Conservation (phyloP, 2,888 invertebrate genomes). For the Hydroisotoma schaefferi region DNA sequence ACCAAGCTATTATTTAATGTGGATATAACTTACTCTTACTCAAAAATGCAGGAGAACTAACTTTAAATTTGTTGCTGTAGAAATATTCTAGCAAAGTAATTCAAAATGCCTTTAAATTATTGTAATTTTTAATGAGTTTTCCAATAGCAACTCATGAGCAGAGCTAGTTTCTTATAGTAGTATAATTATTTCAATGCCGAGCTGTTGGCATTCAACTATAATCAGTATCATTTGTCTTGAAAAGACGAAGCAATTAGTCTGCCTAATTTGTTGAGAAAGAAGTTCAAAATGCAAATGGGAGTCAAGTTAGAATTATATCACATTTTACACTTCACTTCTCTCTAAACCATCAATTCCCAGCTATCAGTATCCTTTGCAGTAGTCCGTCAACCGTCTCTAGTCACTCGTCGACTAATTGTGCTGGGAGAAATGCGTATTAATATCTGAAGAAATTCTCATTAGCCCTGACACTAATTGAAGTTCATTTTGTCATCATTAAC, state of each 20-base stretch:
- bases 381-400: slow-evolving; percentile 1
- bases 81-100: too few species aligned
- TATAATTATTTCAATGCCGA: slow-evolving; percentile 47
- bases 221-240: slow-evolving; percentile 48
- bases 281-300: slow-evolving; percentile 42
- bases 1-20: too few species aligned
- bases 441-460: slow-evolving; percentile 8
- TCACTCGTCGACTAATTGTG: slow-evolving; percentile 17
- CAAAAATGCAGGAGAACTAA: too few species aligned
- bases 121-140: too few species aligned
- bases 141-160: too few species aligned
- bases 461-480: slow-evolving; percentile 5
- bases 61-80: too few species aligned
- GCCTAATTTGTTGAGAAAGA: slow-evolving; percentile 49
- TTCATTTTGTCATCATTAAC: slow-evolving; percentile 4
- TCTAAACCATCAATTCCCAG: background rate
- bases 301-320: slow-evolving; percentile 8
- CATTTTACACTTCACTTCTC: background rate
- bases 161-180: too few species aligned
- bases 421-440: slow-evolving; percentile 5
- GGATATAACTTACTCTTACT: too few species aligned
- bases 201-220: slow-evolving; percentile 45
- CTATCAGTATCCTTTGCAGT: background rate
- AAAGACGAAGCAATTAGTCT: slow-evolving; percentile 48
- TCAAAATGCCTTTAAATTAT: too few species aligned